phyloP scores from a whole-genome alignment of 2,888 invertebrate genomes.

The Margaritifera margaritifera region DNA sequence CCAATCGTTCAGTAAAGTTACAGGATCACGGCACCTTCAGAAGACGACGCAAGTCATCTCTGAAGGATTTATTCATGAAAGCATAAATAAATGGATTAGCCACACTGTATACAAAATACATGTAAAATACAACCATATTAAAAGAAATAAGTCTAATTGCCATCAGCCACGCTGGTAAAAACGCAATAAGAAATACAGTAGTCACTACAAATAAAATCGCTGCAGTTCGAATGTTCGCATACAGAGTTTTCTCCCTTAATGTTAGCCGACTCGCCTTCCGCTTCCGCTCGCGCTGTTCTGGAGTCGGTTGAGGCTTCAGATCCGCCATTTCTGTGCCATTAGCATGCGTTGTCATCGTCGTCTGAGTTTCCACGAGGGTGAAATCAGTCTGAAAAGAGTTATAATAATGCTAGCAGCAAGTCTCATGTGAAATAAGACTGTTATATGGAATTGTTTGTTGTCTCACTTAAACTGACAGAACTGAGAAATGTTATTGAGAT shows the following conservation, averaged over 20 bases:
- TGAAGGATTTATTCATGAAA: constrained; percentile 70
- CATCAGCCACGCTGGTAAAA: constrained; percentile 68
- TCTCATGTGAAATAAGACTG: no score
- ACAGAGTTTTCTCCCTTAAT: constrained; percentile 34
- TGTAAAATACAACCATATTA: constrained; percentile 64
- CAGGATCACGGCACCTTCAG: not conserved
- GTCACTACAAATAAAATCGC: constrained; percentile 72
- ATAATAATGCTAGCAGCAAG: not conserved
- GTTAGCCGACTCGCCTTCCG: constrained; percentile 19
- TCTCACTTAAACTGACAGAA: no score
- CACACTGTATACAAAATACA: constrained; percentile 70
- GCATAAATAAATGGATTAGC: constrained; percentile 71
- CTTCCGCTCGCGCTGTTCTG: constrained; percentile 10
- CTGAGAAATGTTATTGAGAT: no score
- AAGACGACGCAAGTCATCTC: constrained; percentile 54
- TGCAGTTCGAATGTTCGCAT: constrained; percentile 70
- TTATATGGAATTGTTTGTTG: no score
- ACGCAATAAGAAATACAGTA: constrained; percentile 68
- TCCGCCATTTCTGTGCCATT: constrained; percentile 12
- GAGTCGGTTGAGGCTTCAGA: constrained; percentile 18
- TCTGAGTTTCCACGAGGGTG: constrained; percentile 32
- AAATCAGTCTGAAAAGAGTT: constrained; percentile 27
- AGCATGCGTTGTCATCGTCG: constrained; percentile 34
- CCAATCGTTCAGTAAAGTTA: no score
- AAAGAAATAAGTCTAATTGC: constrained; percentile 48